phyloP scores from a whole-genome alignment of 2,113 vertebrate genomes.

The Macrotus californicus region DNA sequence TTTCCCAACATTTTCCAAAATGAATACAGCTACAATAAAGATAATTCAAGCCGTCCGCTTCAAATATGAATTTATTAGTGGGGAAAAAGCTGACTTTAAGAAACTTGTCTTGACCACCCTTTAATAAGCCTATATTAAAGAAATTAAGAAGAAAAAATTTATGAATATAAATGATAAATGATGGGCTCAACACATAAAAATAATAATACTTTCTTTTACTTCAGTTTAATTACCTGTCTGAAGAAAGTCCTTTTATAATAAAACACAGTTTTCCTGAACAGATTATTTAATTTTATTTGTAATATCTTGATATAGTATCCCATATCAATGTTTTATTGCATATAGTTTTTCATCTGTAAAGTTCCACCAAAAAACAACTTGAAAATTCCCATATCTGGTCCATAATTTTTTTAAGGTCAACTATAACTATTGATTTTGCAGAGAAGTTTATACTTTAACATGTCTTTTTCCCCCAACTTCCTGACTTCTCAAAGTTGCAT shows the following conservation, averaged over 20 bases:
- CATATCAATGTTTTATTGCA: not conserved
- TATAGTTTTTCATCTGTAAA: conserved; percentile 76
- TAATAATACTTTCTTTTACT: not conserved
- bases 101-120: not conserved
- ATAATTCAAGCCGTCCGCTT: not conserved
- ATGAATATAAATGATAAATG: conserved; percentile 11
- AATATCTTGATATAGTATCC: conserved; percentile 6
- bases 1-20: conserved; percentile 36
- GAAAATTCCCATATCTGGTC: conserved; percentile 43
- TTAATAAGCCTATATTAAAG: not conserved
- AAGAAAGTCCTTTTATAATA: conserved; percentile 38
- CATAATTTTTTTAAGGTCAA: conserved; percentile 34
- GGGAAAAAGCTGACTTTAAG: not conserved
- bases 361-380: conserved; percentile 72
- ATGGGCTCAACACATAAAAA: conserved; percentile 14
- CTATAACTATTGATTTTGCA: conserved; percentile 30
- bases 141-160: not conserved
- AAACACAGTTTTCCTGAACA: conserved; percentile 27
- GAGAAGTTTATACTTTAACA: not conserved
- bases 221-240: not conserved
- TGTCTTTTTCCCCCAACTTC: conserved; percentile 8
- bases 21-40: not conserved
- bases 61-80: not conserved
- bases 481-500: conserved; percentile 52
- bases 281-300: conserved; percentile 22